Conservation (phyloP, 2,888 invertebrate genomes). For the Pegoplata infirma region DNA sequence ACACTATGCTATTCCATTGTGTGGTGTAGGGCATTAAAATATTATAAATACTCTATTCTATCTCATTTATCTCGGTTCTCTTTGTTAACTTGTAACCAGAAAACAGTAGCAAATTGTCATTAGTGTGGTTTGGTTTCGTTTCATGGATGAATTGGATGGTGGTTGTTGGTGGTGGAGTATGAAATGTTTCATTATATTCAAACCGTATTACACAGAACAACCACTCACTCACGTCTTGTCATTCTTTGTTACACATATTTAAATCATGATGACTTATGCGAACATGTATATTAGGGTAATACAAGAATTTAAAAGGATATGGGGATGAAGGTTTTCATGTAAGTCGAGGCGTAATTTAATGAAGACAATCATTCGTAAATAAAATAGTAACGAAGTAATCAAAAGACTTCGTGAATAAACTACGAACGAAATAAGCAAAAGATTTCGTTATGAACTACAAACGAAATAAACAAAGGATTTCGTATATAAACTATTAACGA, state of each 20-base stretch:
- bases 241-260: constrained; percentile 50
- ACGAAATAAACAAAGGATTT: no score
- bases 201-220: constrained; percentile 32
- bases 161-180: not conserved
- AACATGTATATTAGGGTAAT: no score
- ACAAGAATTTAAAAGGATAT: no score
- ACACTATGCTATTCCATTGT: not conserved
- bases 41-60: not conserved
- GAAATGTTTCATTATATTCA: not conserved
- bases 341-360: no score
- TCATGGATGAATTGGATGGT: not conserved
- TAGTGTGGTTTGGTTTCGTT: not conserved
- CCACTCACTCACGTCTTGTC: constrained; percentile 50
- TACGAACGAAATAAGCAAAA: no score
- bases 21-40: not conserved
- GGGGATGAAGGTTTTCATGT: no score
- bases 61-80: constrained; percentile 4
- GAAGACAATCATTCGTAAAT: no score
- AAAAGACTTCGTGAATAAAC: no score
- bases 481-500: no score
- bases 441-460: no score
- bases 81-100: constrained; percentile 2
- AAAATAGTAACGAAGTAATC: no score
- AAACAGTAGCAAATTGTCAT: constrained; percentile 20
- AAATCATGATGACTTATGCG: constrained; percentile 23